Evolutionary conservation across 2,888 invertebrate species (phyloP).

Genomic region (Scaptomyza tumidula): DNA sequence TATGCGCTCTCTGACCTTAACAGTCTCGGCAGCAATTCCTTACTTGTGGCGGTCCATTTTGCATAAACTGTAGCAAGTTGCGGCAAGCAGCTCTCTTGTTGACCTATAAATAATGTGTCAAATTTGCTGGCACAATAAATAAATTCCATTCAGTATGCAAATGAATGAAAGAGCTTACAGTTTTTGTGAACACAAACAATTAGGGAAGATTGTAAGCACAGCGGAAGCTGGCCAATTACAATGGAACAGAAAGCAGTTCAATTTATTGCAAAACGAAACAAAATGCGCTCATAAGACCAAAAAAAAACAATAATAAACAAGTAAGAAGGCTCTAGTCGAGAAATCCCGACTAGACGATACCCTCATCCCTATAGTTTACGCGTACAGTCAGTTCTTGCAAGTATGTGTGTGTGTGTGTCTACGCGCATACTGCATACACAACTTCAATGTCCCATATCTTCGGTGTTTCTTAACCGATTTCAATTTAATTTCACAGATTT

Average conservation of each 20-base stretch:
- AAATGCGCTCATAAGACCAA: constrained; percentile 33
- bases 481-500: too few relatives aligned
- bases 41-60: constrained; percentile 46
- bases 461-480: too few relatives aligned
- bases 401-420: too few relatives aligned
- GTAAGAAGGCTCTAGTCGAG: too few relatives aligned
- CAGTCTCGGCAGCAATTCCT: constrained; percentile 59
- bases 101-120: constrained; percentile 74
- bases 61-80: constrained; percentile 54
- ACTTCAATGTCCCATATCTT: too few relatives aligned
- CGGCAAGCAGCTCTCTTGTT: constrained; percentile 31
- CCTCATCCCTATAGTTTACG: too few relatives aligned
- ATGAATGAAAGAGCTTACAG: constrained; percentile 44
- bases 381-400: too few relatives aligned
- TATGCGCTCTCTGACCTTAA: constrained; percentile 7
- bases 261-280: constrained; percentile 41
- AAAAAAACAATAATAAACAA: constrained; percentile 11
- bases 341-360: too few relatives aligned
- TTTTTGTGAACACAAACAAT: constrained; percentile 43
- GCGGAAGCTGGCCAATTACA: constrained; percentile 42
- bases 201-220: constrained; percentile 32
- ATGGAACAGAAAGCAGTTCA: constrained; percentile 29
- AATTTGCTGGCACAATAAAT: constrained; percentile 69
- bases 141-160: constrained; percentile 71
- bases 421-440: too few relatives aligned